Conservation (phyloP, 1,140 invertebrate genomes). For the Eulimnadia texana region DNA sequence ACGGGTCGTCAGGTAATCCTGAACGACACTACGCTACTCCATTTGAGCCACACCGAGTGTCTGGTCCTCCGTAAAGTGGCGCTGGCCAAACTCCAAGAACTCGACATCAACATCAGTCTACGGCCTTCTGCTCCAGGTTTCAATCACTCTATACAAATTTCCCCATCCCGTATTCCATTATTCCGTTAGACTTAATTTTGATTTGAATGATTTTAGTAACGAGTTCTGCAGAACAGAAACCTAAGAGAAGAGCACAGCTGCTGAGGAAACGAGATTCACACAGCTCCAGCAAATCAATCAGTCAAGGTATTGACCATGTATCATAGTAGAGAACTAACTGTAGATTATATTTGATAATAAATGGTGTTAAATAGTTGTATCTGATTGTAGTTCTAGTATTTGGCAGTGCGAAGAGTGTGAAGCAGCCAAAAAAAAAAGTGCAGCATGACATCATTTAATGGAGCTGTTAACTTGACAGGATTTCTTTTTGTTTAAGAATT, state of each 20-base stretch:
- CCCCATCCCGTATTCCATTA: no score
- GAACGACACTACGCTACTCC: conserved; percentile 48
- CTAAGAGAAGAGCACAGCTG: conserved; percentile 56
- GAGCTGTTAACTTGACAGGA: neutral
- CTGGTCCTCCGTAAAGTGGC: conserved; percentile 68
- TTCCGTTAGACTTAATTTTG: no score
- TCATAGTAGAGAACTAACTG: no score
- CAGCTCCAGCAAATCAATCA: neutral
- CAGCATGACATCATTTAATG: neutral
- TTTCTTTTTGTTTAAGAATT: neutral
- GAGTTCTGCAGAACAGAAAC: conserved; percentile 32
- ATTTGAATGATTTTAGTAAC: conserved; percentile 18
- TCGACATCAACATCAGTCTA: conserved; percentile 66
- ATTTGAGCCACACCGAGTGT: conserved; percentile 64
- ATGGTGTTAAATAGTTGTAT: no score
- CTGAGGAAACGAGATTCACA: conserved; percentile 57
- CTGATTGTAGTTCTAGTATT: no score
- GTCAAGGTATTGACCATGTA: neutral
- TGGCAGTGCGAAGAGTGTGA: neutral
- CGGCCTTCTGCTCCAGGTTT: conserved; percentile 52
- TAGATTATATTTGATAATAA: no score
- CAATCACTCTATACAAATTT: no score
- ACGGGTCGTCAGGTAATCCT: conserved; percentile 57
- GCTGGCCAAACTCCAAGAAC: conserved; percentile 64
- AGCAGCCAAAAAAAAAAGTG: neutral